Conservation (phyloP, 2,113 vertebrate genomes). For the Orycteropus afer region DNA sequence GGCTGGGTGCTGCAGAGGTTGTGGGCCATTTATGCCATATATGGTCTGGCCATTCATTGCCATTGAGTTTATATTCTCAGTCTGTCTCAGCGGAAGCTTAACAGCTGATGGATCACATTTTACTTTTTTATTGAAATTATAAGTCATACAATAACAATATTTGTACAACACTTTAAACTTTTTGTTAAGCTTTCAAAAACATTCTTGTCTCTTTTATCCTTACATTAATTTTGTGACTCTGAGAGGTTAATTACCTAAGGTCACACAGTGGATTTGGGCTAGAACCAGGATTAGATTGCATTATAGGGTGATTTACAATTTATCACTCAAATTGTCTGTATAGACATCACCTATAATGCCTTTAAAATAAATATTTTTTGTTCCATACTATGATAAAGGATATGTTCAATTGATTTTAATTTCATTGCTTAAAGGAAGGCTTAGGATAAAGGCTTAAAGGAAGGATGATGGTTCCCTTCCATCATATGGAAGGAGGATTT, state of each 20-base stretch:
- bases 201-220: neutral
- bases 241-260: neutral
- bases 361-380: neutral
- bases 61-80: neutral
- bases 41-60: neutral
- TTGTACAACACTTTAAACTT: neutral
- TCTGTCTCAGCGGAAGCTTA: neutral
- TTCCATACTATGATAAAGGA: neutral
- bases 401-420: slow-evolving; percentile 7
- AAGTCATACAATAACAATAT: neutral
- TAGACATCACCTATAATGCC: neutral
- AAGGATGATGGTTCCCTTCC: neutral
- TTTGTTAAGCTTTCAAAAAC: neutral
- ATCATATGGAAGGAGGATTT: slow-evolving; percentile 58
- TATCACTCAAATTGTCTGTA: neutral
- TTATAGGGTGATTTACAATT: neutral
- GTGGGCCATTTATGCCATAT: neutral
- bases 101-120: neutral
- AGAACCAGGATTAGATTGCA: slow-evolving; percentile 7
- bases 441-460: slow-evolving; percentile 17
- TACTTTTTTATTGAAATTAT: neutral
- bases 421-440: slow-evolving; percentile 6
- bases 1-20: neutral
- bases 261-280: neutral
- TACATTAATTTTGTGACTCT: neutral